A percentile compares a stretch with the other conserved stretches of the same genome.
Evolutionary conservation across 2,797 vertebrate species (phyloP).

Genomic region (Sylvilagus floridanus): DNA sequence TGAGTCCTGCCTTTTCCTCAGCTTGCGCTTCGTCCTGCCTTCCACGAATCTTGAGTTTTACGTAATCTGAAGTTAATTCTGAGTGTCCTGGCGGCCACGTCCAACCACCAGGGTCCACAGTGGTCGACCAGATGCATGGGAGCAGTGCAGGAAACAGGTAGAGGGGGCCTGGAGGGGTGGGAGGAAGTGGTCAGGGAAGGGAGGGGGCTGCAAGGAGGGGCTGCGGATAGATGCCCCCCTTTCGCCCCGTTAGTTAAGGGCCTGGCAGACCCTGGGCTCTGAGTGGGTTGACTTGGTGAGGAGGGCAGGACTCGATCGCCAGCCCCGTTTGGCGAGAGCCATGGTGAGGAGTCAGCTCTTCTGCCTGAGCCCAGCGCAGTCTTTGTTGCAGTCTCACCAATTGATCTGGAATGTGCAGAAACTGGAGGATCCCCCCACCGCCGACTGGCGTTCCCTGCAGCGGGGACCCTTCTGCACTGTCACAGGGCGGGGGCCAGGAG

Average conservation of each 20-base stretch:
- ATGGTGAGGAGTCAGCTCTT: not conserved
- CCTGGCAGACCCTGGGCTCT: not conserved
- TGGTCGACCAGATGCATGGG: not conserved
- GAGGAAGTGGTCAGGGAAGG: not conserved
- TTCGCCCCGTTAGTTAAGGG: not conserved
- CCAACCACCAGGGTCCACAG: not conserved
- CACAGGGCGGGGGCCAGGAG: not conserved
- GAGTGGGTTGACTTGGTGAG: not conserved
- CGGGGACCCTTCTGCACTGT: too few species aligned
- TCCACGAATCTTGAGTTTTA: not conserved
- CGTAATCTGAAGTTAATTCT: not conserved
- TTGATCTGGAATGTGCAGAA: not conserved
- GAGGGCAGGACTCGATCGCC: not conserved
- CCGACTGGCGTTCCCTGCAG: too few species aligned
- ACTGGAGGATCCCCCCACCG: too few species aligned
- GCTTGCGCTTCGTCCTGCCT: not conserved
- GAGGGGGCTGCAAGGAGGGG: not conserved
- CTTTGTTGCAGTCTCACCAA: not conserved
- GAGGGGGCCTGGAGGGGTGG: not conserved
- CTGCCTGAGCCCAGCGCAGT: not conserved
- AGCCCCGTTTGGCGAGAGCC: not conserved
- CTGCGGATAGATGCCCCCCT: too few species aligned
- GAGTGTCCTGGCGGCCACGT: not conserved
- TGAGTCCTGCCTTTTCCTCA: not conserved
- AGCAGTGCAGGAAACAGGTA: not conserved